Evolutionary conservation across 2,797 vertebrate genomes (phyloP).

Genomic region (Hylomyscus alleni): DNA sequence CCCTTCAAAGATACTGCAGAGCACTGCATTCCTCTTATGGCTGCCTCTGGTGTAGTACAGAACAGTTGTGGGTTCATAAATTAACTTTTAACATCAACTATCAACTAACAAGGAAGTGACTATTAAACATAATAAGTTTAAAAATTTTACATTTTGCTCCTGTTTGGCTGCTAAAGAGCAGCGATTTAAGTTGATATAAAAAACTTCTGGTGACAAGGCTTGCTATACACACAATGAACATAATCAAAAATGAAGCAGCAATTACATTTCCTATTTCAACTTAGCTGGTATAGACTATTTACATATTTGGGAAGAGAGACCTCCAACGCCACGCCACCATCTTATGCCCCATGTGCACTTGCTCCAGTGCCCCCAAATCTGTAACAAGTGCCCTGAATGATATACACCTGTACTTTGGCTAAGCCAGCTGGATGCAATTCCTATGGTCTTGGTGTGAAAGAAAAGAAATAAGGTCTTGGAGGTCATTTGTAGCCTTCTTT

Average conservation of each 20-base stretch:
- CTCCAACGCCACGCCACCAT: slow-evolving; percentile 24
- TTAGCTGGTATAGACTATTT: slow-evolving; percentile 79
- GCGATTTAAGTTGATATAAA: slow-evolving; percentile 81
- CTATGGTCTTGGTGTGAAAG: slow-evolving; percentile 30
- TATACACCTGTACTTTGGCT: slow-evolving; percentile 65
- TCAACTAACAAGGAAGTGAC: slow-evolving; percentile 61
- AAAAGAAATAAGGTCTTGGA: slow-evolving; percentile 64
- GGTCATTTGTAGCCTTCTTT: slow-evolving; percentile 54
- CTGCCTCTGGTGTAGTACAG: slow-evolving; percentile 1
- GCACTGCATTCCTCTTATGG: neutral
- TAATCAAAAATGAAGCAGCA: slow-evolving; percentile 83
- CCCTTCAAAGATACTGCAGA: neutral
- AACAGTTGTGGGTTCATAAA: slow-evolving; percentile 63
- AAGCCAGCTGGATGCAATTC: slow-evolving; percentile 36
- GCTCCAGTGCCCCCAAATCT: neutral
- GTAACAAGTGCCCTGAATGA: slow-evolving; percentile 52
- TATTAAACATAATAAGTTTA: slow-evolving; percentile 61
- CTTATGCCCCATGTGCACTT: neutral
- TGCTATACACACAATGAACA: slow-evolving; percentile 81
- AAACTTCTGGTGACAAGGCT: slow-evolving; percentile 82
- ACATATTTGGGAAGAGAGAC: slow-evolving; percentile 77
- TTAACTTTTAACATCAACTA: slow-evolving; percentile 63
- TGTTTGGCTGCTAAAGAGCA: slow-evolving; percentile 83
- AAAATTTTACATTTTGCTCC: slow-evolving; percentile 76
- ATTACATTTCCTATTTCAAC: slow-evolving; percentile 76